A percentile compares a stretch with the other conserved stretches of the same genome.
phyloP scores from a whole-genome alignment of 2,888 invertebrate species.

The Drosophila meridiana region DNA sequence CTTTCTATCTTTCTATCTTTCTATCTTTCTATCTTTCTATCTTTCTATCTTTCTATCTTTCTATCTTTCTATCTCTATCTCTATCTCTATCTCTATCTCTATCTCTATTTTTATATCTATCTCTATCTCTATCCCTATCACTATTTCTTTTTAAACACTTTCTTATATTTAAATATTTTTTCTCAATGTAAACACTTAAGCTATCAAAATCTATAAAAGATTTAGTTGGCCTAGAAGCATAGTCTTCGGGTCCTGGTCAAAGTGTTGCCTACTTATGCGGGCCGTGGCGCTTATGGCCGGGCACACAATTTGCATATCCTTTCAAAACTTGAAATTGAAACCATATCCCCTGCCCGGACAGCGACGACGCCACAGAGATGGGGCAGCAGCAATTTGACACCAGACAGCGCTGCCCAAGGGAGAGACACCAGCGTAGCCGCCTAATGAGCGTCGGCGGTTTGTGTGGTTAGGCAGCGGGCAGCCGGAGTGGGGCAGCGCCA shows the following conservation, averaged over 20 bases:
- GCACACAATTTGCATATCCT: conserved; percentile 31
- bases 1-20: too few relatives aligned
- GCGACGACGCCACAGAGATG: neutral
- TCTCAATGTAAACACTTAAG: neutral
- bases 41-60: too few relatives aligned
- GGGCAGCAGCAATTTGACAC: conserved; percentile 43
- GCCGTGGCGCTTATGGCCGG: neutral
- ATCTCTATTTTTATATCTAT: too few relatives aligned
- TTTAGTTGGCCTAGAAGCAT: neutral
- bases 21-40: too few relatives aligned
- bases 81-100: too few relatives aligned
- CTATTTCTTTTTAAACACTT: too few relatives aligned
- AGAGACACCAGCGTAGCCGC: conserved; percentile 37
- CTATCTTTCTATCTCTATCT: too few relatives aligned
- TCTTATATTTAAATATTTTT: too few relatives aligned
- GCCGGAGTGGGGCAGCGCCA: neutral
- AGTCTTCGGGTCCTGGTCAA: neutral
- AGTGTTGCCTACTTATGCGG: conserved; percentile 40
- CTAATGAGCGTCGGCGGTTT: conserved; percentile 79
- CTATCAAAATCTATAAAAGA: neutral
- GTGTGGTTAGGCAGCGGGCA: conserved; percentile 43
- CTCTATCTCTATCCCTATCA: too few relatives aligned
- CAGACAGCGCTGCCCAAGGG: conserved; percentile 48
- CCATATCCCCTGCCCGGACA: neutral
- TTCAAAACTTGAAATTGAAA: conserved; percentile 35